Base-by-base conservation (phyloP, 2,113 vertebrate genomes). In the Perognathus longimembris region DNA sequence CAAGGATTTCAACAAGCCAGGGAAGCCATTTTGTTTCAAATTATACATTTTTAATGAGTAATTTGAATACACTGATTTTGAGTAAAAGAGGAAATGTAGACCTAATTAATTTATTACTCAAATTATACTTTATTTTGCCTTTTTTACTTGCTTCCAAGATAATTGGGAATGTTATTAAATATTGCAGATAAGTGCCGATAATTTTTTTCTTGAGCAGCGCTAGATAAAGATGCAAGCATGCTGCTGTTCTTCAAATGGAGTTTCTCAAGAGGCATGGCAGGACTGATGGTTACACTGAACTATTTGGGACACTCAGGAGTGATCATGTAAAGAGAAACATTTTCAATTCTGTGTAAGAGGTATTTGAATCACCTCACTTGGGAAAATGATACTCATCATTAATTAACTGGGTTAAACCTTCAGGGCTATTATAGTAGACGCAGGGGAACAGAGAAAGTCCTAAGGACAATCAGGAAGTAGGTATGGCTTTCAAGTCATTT, bases 71-170 rank as follows among this genome's bases (percentile, higher is more conserved):
- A 20, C 0, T 75, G n/a, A 22, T 42, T 38, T 73, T 66, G 77
- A 77, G 3, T 74, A 32, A n/a, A 93, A 11, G 54, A 42, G 79
- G 26, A 36, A n/a, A 79, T 36, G 28, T 75, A 1, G 61, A 71
- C 2, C 34, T 70, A 93, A 93, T 93, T 92, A 82, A 94, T 93
- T 76, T 94, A 12, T 18, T 76, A 5, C 38, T 88, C 30, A 81
- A 20, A 38, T 32, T 5, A 90, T 90, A 59, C 50, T 14, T 80
- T 79, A n/a, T 50, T 90, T 86, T 95, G 63, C 32, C 14, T 67
- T n/a, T 63, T 80, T 90, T 83, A 38, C 30, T 82, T 84, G 32
- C 1, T 22, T 0, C 80, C 76, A 6, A 57, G 11, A 22, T 78
- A 26, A 90, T 90, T 88, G 42, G 7, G 45, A 83, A 64, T 57